Evolutionary conservation across 2,888 invertebrate species (phyloP).

Genomic region (Spilarctia lutea): DNA sequence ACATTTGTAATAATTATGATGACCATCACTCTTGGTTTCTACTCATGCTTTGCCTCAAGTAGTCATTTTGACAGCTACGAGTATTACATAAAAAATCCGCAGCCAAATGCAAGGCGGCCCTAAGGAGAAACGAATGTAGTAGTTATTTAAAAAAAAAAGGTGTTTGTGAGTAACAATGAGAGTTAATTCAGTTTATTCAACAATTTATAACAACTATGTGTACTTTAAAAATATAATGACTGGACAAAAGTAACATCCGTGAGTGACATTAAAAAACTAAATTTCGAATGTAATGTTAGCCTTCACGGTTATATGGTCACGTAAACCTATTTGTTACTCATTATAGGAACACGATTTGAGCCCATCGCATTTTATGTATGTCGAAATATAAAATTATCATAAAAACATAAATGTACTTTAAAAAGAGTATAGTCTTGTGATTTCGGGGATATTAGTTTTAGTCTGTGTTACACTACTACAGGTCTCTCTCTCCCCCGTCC

Average conservation of each 20-base stretch:
- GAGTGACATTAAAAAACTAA: not conserved
- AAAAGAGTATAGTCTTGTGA: too few species aligned
- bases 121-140: not conserved
- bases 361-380: not conserved
- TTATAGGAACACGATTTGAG: not conserved
- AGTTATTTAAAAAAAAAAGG: not conserved
- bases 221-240: not conserved
- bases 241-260: not conserved
- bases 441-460: too few species aligned
- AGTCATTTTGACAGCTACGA: too few species aligned
- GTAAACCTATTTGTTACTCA: not conserved
- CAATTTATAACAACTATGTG: not conserved
- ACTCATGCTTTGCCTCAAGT: too few species aligned
- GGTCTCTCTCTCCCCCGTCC: too few species aligned
- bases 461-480: too few species aligned
- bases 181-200: not conserved
- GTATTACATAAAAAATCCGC: not conserved
- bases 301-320: not conserved
- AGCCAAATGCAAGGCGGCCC: not conserved
- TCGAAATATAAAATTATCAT: too few species aligned
- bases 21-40: too few species aligned
- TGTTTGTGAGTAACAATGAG: not conserved
- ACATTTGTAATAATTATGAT: too few species aligned
- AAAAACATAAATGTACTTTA: too few species aligned
- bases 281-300: not conserved